Evolutionary conservation across 1,140 invertebrate species (phyloP), one percentile per base, ranked within the genome.

Genomic region (Phymastichus coffea): DNA sequence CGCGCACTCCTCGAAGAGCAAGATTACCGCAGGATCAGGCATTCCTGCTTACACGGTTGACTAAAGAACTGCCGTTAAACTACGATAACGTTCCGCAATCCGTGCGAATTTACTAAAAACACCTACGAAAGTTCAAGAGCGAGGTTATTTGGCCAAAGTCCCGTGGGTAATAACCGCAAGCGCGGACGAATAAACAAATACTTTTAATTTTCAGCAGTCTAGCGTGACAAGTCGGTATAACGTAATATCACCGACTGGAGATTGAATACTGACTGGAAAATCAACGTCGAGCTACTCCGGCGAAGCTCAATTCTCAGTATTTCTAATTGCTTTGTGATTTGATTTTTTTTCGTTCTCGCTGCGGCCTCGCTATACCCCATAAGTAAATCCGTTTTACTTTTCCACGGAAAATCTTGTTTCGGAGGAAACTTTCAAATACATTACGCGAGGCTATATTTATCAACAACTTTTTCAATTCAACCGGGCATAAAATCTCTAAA

Each of bases 241-340:
- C 28, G n/a, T 19, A 47, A 56, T 47, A 47, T 38, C 33, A 35
- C n/a, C 0, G 38, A 8, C 10, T 4, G 41, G 38, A 23, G 37
- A 23, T 41, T 43, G 25, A 17, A 28, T 19, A 26, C 15, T 10
- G 44, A 25, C 43, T 38, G 22, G 26, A 23, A 47, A 46, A 55
- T 46, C 53, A 55, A 55, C 33, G 19, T 7, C 20, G 14, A 38
- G n/a, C 15, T n/a, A n/a, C n/a, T n/a, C n/a, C 14, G 8, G 38
- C 33, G 14, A 51, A 17, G 9, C 4, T 12, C 23, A 17, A 2
- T 14, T 6, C 23, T 7, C 38, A 8, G 38, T 51, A 51, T 38
- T 46, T 20, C 17, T 46, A 55, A 55, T 55, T 55, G 17, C 41
- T 20, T 56, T 22, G 28, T 47, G 43, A 56, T 47, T 56, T 33